A percentile compares a stretch with the other conserved stretches of the same genome.
These are phyloP conservation scores for Actinostola sp. DNA, from an alignment of 92 coral and sea anemone species.

Conservation along the genomic window DNA sequence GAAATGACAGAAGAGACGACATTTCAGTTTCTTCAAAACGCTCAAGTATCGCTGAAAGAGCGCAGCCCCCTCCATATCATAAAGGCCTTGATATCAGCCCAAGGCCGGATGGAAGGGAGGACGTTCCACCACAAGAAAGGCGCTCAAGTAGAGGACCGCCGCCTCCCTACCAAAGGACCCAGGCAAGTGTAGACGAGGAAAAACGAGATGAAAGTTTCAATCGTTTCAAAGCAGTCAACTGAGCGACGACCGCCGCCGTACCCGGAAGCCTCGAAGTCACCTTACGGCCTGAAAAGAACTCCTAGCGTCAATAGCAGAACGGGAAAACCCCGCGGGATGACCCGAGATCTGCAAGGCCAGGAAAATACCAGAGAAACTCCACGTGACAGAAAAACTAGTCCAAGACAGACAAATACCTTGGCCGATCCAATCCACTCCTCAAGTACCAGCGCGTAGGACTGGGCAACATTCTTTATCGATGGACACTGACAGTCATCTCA, in stretches of 20 bases:
- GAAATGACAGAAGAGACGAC: constrained; percentile 21
- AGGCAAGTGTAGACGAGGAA: constrained; percentile 6
- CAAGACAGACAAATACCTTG: constrained; percentile 5
- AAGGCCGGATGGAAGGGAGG: constrained; percentile 11
- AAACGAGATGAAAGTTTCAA: not conserved
- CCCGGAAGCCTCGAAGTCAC: constrained; percentile 14
- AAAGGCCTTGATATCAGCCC: not conserved
- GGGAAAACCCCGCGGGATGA: constrained; percentile 27
- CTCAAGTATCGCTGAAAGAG: constrained; percentile 15
- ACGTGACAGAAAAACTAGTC: constrained; percentile 8
- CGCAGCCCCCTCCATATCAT: constrained; percentile 19
- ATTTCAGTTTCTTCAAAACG: constrained; percentile 24
- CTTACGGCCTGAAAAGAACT: constrained; percentile 4
- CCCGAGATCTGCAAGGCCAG: not conserved
- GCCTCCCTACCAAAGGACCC: constrained; percentile 21
- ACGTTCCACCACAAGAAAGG: constrained; percentile 1
- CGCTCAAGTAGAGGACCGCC: constrained; percentile 37
- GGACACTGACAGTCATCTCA: constrained; percentile 27
- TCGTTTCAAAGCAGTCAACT: not conserved
- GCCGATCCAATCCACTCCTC: constrained; percentile 29
- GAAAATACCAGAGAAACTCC: constrained; percentile 3
- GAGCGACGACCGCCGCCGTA: constrained; percentile 30
- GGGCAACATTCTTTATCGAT: not conserved
- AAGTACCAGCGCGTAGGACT: constrained; percentile 20
- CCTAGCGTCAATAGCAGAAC: constrained; percentile 17